A percentile compares a stretch with the other conserved stretches of the same genome.
Evolutionary conservation across 1,140 invertebrate genomes (phyloP).

Genomic region (Pseudomyrmex concolor): DNA sequence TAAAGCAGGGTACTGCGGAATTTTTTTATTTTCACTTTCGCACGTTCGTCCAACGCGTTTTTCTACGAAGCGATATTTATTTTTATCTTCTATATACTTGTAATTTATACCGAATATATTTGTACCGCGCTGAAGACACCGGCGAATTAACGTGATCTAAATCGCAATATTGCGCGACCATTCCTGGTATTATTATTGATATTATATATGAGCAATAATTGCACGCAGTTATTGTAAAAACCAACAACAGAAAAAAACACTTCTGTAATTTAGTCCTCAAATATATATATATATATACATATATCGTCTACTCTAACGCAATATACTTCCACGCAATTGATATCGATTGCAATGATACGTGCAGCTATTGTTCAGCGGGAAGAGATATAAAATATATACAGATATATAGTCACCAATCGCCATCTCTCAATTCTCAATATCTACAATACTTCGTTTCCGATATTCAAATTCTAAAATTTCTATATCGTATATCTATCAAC

Average conservation of each 20-base stretch:
- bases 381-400: slow-evolving; percentile 23
- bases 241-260: not conserved
- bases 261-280: slow-evolving; percentile 1
- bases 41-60: slow-evolving; percentile 32
- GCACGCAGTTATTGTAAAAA: slow-evolving; percentile 26
- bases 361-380: slow-evolving; percentile 44
- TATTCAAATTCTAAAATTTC: not conserved
- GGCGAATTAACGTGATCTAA: slow-evolving; percentile 11
- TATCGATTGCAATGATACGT: slow-evolving; percentile 47
- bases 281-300: slow-evolving; percentile 13
- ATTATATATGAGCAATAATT: slow-evolving; percentile 32
- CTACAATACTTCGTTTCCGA: slow-evolving; percentile 16
- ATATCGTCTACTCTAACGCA: not conserved
- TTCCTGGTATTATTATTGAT: slow-evolving; percentile 30
- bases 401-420: not conserved
- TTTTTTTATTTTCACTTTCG: slow-evolving; percentile 29
- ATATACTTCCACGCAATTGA: slow-evolving; percentile 26
- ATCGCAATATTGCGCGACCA: slow-evolving; percentile 26
- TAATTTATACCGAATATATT: slow-evolving; percentile 39
- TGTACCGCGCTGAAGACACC: slow-evolving; percentile 32
- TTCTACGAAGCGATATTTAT: slow-evolving; percentile 42
- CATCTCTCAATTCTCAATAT: slow-evolving; percentile 25
- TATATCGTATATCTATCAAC: slow-evolving; percentile 11
- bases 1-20: slow-evolving; percentile 42
- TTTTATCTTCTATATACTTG: slow-evolving; percentile 29